A percentile compares a stretch with the other conserved stretches of the same genome.
Evolutionary conservation across 2,797 vertebrate genomes (phyloP).

Genomic region (Diplodus sargus): DNA sequence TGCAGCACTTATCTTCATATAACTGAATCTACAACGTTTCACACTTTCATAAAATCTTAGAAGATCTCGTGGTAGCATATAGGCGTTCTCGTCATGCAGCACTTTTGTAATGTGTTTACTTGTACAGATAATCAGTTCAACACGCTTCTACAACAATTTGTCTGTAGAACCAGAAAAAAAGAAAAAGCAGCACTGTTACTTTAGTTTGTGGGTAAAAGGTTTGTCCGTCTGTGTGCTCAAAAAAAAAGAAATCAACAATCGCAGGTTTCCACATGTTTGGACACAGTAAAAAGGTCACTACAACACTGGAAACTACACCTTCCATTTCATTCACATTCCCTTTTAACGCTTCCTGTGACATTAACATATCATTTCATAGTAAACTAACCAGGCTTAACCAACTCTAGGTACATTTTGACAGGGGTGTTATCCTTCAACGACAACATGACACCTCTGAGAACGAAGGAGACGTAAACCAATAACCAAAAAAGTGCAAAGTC

Average conservation of each 20-base stretch:
- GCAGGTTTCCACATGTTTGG: background rate
- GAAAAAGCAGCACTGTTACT: background rate
- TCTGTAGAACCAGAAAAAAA: background rate
- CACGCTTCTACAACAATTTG: background rate
- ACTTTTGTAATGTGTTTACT: background rate
- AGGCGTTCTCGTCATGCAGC: background rate
- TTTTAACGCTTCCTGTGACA: no score
- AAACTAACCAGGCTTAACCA: background rate
- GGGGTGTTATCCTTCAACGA: background rate
- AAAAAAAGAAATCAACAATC: background rate
- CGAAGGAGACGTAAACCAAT: constrained; percentile 39
- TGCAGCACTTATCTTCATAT: no score
- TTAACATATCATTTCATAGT: background rate
- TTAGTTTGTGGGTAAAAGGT: background rate
- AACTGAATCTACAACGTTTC: background rate
- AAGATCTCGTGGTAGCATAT: background rate
- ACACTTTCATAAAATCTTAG: background rate
- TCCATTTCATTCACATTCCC: background rate
- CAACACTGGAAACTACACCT: background rate
- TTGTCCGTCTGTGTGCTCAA: background rate
- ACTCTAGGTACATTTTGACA: background rate
- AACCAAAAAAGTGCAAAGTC: constrained; percentile 41
- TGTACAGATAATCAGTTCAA: background rate
- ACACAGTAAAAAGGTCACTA: background rate
- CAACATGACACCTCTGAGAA: background rate